Base-by-base conservation (phyloP, 2,797 vertebrate species). In the Allobates femoralis region DNA sequence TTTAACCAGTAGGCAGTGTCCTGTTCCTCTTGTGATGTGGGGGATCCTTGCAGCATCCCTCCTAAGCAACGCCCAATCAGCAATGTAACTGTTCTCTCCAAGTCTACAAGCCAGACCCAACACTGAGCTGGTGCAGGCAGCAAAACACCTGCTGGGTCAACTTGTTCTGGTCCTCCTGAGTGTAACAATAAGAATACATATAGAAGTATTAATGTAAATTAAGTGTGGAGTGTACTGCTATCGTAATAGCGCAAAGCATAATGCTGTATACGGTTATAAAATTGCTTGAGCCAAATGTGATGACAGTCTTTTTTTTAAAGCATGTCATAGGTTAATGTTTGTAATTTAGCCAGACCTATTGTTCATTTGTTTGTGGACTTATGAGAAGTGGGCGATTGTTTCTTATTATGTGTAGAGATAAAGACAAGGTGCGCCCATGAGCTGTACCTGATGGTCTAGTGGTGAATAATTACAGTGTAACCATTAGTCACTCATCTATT, bases 101-200 rank as follows among this genome's bases (percentile, higher is more conserved):
- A 94, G 91, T 99, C 98, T 79, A 99, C 97, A 0, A 99, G 96
- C 98, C 98, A 99, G 60, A 99, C 96, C 98, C 98, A 99, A 2
- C 95, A 95, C 86, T 98, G 95, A 0, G 96, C 97, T 1, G 95
- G 94, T 90, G 93, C 95, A 0, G 96, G 96, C 89, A 96, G 93
- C 0, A 95, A 94, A 90, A 94, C 89, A 0, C 96, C 96, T 1
- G 94, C 94, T 2, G 96, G 96, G 83, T 99, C 97, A 0, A 96
- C 95, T 32, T 96, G 90, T 90, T 99, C 98, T 1, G 96, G 95
- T 1, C 96, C 95, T 79, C 98, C 98, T 99, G 88, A 3, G 91
- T 71, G 19, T 8, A 0, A 90, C 2, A 76, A 37, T 14, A 21
- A 11, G 62, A 78, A n/a, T n/a, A 69, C 30, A 90, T 89, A 83